Evolutionary conservation across 2,113 vertebrate genomes (phyloP).

Genomic region (Clarias gariepinus): DNA sequence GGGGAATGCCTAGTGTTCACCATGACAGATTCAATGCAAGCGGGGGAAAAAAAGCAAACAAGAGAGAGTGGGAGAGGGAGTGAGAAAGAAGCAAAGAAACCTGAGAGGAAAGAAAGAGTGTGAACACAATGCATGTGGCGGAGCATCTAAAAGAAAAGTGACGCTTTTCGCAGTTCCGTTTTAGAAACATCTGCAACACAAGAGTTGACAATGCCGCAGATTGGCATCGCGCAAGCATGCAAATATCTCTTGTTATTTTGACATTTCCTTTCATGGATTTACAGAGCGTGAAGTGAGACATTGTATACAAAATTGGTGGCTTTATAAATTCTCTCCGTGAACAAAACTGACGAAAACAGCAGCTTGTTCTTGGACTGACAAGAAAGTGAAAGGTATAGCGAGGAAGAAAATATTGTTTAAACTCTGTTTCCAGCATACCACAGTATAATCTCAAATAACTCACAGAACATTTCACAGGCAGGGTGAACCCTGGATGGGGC

Average conservation of each 20-base stretch:
- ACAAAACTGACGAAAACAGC: background rate
- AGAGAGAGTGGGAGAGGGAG: background rate
- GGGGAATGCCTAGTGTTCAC: slow-evolving; percentile 11
- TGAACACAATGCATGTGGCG: slow-evolving; percentile 8
- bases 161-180: slow-evolving; percentile 44
- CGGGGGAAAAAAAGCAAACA: background rate
- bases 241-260: slow-evolving; percentile 13
- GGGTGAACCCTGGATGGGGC: no score
- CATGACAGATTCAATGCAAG: background rate
- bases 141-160: slow-evolving; percentile 22
- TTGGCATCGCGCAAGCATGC: slow-evolving; percentile 35
- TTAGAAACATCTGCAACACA: slow-evolving; percentile 52
- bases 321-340: background rate
- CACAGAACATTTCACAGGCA: background rate
- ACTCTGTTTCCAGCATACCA: background rate
- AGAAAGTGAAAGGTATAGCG: background rate
- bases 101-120: background rate
- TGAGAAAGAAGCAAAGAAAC: slow-evolving; percentile 28
- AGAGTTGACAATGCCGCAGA: slow-evolving; percentile 49
- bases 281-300: slow-evolving; percentile 17
- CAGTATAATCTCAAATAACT: background rate
- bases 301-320: background rate
- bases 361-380: background rate
- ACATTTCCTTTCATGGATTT: slow-evolving; percentile 30
- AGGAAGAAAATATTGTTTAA: background rate